Percentiles rank a stretch among this genome's conserved stretches.
Evolutionary conservation across 2,797 vertebrate species (phyloP).

Genomic region (Onychomys leucogaster): DNA sequence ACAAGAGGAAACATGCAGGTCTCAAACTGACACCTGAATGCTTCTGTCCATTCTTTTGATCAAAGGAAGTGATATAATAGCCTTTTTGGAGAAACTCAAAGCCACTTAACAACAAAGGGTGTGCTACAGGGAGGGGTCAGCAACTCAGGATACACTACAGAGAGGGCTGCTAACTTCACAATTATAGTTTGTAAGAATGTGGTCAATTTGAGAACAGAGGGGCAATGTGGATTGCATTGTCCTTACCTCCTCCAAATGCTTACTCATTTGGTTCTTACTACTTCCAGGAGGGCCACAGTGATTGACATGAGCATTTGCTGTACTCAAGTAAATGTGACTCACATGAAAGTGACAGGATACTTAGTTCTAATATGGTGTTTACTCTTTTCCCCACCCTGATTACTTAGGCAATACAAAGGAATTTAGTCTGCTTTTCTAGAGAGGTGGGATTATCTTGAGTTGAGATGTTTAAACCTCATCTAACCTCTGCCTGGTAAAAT

Average conservation of each 20-base stretch:
- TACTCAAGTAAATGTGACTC: conserved; percentile 58
- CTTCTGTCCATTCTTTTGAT: conserved; percentile 46
- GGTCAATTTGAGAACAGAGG: conserved; percentile 46
- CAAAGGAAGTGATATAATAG: conserved; percentile 34
- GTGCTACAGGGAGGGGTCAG: neutral
- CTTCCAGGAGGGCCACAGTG: conserved; percentile 29
- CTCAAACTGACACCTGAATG: neutral
- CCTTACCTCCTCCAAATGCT: conserved; percentile 54
- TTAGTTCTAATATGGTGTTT: neutral
- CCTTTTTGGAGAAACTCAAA: conserved; percentile 49
- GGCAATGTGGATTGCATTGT: conserved; percentile 6
- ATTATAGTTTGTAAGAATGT: conserved; percentile 41
- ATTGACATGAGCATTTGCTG: conserved; percentile 24
- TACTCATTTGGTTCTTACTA: conserved; percentile 49
- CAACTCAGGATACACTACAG: neutral
- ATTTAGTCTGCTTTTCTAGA: conserved; percentile 43
- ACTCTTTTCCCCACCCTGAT: neutral
- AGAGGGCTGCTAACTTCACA: neutral
- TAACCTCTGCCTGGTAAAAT: conserved; percentile 40
- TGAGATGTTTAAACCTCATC: conserved; percentile 41
- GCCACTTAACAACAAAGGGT: conserved; percentile 13
- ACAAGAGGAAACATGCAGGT: conserved; percentile 40
- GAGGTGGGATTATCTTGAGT: conserved; percentile 26
- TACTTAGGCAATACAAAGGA: conserved; percentile 14
- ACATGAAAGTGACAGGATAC: neutral